Base-by-base conservation (phyloP, 64 coral and sea anemone genomes). In the Pocillopora verrucosa region DNA sequence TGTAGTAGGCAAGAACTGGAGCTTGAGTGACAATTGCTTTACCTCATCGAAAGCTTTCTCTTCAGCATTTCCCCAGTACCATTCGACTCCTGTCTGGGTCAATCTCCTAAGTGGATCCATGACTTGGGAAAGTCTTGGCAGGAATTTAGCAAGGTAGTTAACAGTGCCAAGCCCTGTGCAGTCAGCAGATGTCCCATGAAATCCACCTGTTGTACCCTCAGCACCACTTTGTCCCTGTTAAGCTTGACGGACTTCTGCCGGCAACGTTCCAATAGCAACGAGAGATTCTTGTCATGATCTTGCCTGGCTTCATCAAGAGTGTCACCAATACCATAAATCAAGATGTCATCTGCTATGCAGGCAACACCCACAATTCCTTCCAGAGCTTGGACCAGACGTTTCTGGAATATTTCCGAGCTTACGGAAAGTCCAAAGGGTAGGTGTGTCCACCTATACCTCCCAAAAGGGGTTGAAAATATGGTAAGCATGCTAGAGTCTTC, bases 341-440 rank as follows among this genome's bases (percentile, higher is more conserved):
- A n/a, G n/a, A n/a, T n/a, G n/a, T n/a, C n/a, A n/a, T n/a, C n/a
- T n/a, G n/a, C n/a, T n/a, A n/a, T n/a, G n/a, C n/a, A n/a, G n/a
- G n/a, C n/a, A n/a, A n/a, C n/a, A n/a, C 92, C 87, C 4, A 76
- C 68, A n/a, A 88, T 16, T 13, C 25, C 15, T 24, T 36, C 74
- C 30, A 92, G 75, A 19, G 74, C 86, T 16, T 87, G 36, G 25
- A 62, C 20, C 17, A 89, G 73, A 45, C 67, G 41, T 65, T 89
- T 80, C 59, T 94, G 92, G 74, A 94, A 89, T 16, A 77, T 77
- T 7, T 94, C 92, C 25, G 79, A 78, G 5, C 61, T 89, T 1
- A 60, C 64, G 56, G 79, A 65, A 22, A 89, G 74, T 10, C 80
- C 86, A 79, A 88, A 93, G 37, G 86, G 91, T 11, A 93, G 86